These are phyloP conservation scores for Calcarius lapponicus DNA, from an alignment of 2,797 vertebrate genomes.

Conservation along the genomic window DNA sequence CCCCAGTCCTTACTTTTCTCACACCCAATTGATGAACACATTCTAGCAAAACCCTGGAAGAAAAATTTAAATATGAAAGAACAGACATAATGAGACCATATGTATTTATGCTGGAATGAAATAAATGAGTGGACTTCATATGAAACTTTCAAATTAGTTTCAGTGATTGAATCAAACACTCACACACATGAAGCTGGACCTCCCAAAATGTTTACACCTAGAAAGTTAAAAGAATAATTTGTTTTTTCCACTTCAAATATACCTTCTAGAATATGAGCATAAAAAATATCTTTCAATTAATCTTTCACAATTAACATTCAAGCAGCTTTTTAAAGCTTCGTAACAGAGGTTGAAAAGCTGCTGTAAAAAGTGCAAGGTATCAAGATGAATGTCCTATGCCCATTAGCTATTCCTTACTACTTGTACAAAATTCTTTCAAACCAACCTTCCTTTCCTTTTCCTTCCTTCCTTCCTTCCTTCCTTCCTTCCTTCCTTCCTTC, in stretches of 20 bases:
- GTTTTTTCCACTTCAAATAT: not conserved
- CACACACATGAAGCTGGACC: not conserved
- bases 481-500: too few species aligned
- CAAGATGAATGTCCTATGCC: not conserved
- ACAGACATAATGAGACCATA: not conserved
- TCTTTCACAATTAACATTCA: not conserved
- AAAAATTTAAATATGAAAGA: not conserved
- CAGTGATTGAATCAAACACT: not conserved
- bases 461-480: too few species aligned
- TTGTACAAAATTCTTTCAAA: not conserved
- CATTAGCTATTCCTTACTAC: not conserved
- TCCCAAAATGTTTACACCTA: not conserved
- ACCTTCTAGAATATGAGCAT: not conserved
- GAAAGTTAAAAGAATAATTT: not conserved
- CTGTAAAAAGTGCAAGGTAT: not conserved
- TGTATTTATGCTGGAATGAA: not conserved
- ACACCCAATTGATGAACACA: slow-evolving; percentile 83
- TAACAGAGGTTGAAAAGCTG: not conserved
- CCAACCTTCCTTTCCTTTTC: not conserved
- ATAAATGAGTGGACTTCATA: not conserved
- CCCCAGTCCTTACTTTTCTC: slow-evolving; percentile 90
- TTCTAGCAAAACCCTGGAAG: slow-evolving; percentile 88
- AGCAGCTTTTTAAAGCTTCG: rapidly evolving
- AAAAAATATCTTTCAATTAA: not conserved
- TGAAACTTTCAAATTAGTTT: not conserved